Evolutionary conservation across 2,888 invertebrate species (phyloP), one percentile per base, ranked within the genome.

Genomic region (Oscheius myriophilus): DNA sequence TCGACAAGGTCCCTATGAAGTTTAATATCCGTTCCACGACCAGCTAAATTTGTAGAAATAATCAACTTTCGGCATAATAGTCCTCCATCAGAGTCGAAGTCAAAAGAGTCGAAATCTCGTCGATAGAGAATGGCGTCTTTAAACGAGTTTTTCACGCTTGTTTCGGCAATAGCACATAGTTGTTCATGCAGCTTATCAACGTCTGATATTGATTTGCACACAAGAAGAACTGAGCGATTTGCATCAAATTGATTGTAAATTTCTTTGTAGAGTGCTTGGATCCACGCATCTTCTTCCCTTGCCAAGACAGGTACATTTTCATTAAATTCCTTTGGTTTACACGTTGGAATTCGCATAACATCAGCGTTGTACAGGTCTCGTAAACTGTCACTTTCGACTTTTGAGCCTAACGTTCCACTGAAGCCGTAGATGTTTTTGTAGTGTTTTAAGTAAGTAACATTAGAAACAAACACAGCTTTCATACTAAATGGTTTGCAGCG

Each of bases 31-130:
- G 87, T 87, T 6, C 87, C 88, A 26, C 88, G 72, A 18, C 88
- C 87, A 14, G 87, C 87, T 3, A 88, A 66, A 67, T 88, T 88
- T 7, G 88, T 88, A n/a, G 88, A 84, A 16, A 88, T 78, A 14
- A 88, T 81, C 6, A 87, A 11, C 26, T 52, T 69, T 6, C 84
- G 62, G 0, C 82, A 57, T 0, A 23, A 9, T 0, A 55, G 33
- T 0, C 16, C 2, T 25, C 21, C 39, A 9, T 42, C 41, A 6
- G 42, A 2, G 3, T 41, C 3, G 14, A 72, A 67, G 26, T 67
- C 51, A 18, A 72, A 73, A 4, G 68, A 67, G 16, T 72, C 72
- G 33, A 33, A 53, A 14, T 72, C 71, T 53, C 72, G 21, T 21
- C 41, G 21, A 49, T 72, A 72, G 0, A 63, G 23, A 33, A 53